Evolutionary conservation across 2,113 vertebrate species (phyloP).

Genomic region (Thymallus thymallus): DNA sequence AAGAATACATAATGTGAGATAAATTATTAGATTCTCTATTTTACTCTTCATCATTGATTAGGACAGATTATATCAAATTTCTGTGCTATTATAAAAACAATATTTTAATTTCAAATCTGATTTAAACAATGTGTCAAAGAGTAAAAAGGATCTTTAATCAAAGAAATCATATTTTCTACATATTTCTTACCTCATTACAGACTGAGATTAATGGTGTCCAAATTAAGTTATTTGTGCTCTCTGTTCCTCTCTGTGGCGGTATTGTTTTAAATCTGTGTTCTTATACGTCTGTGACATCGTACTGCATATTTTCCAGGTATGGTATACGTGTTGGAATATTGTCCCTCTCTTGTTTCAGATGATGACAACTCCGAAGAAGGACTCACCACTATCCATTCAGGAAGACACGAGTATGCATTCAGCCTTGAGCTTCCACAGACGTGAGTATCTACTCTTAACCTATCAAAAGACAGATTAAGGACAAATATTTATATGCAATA

Average conservation of each 20-base stretch:
- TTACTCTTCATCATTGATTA: too few species aligned
- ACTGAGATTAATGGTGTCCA: too few species aligned
- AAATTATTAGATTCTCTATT: background rate
- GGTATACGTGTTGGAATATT: constrained; percentile 80
- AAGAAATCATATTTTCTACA: background rate
- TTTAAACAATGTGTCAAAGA: background rate
- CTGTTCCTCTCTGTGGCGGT: too few species aligned
- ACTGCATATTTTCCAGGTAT: constrained; percentile 75
- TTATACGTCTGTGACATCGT: constrained; percentile 69
- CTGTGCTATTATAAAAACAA: background rate
- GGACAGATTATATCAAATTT: background rate
- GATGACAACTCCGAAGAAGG: constrained; percentile 97
- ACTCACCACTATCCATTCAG: constrained; percentile 94
- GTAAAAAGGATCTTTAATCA: background rate
- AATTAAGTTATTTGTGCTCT: background rate
- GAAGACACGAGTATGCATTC: constrained; percentile 99
- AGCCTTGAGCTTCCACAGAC: constrained; percentile 99
- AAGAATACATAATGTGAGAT: background rate
- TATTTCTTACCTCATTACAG: background rate
- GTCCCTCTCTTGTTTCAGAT: constrained; percentile 81
- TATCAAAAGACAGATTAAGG: too few species aligned
- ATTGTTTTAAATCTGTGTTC: constrained; percentile 50
- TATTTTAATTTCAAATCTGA: background rate
- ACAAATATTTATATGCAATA: background rate
- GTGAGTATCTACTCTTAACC: constrained; percentile 73